Evolutionary conservation across 2,113 vertebrate species (phyloP).

Genomic region (Alectura lathami): DNA sequence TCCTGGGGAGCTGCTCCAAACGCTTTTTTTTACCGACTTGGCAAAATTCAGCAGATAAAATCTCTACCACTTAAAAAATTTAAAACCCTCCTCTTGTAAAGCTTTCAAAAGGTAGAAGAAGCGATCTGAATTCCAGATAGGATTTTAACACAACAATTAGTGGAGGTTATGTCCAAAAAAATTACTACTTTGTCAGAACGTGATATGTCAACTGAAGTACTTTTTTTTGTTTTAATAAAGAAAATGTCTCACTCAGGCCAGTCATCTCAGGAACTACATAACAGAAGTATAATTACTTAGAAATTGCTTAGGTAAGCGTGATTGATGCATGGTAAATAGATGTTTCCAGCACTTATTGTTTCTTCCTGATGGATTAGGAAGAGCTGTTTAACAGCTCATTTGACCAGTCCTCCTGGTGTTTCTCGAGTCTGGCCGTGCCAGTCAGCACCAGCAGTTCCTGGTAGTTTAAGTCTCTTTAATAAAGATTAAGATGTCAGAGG

Average conservation of each 20-base stretch:
- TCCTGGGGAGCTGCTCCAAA: not conserved
- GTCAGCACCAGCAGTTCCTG: constrained; percentile 82
- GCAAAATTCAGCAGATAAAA: not conserved
- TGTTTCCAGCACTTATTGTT: constrained; percentile 82
- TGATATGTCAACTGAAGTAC: not conserved
- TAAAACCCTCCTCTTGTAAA: not conserved
- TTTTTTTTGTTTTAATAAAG: constrained; percentile 9
- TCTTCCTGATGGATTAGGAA: constrained; percentile 84
- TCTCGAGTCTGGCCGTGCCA: constrained; percentile 80
- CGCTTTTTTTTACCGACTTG: not conserved
- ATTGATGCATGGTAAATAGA: constrained; percentile 85
- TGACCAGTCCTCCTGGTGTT: constrained; percentile 77
- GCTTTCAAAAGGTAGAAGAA: not conserved
- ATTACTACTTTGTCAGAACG: not conserved
- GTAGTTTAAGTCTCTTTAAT: constrained; percentile 95
- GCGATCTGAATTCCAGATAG: not conserved
- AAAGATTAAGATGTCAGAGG: constrained; percentile 99
- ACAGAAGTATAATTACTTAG: constrained; percentile 81
- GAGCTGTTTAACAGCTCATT: constrained; percentile 89
- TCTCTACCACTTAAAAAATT: not conserved
- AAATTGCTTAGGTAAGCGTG: constrained; percentile 83
- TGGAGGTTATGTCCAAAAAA: constrained; percentile 15
- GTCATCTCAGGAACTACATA: constrained; percentile 27
- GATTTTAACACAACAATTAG: constrained; percentile 37
- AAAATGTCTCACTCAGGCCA: not conserved